A percentile compares a stretch with the other conserved stretches of the same genome.
These are phyloP conservation scores for Acronicta aceris DNA, from an alignment of 2,888 invertebrate genomes.

Conservation along the genomic window DNA sequence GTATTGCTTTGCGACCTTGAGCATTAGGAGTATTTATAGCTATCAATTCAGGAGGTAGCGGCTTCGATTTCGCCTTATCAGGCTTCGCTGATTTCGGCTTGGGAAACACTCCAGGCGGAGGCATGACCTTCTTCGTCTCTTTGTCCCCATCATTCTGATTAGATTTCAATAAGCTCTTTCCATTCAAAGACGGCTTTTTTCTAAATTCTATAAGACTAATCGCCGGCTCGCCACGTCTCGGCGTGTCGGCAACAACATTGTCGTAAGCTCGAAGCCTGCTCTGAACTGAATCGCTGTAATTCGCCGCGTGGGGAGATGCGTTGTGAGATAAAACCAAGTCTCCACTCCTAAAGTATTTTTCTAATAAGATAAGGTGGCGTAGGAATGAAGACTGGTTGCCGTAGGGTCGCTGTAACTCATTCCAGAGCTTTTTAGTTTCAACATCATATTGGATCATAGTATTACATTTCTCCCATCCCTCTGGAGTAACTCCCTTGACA, in stretches of 20 bases:
- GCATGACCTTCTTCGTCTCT: slow-evolving; percentile 75
- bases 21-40: slow-evolving; percentile 88
- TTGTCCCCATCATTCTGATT: slow-evolving; percentile 75
- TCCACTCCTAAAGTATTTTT: slow-evolving; percentile 95
- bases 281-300: slow-evolving; percentile 94
- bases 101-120: slow-evolving; percentile 72
- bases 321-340: slow-evolving; percentile 93
- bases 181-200: slow-evolving; percentile 80
- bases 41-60: slow-evolving; percentile 89
- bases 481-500: slow-evolving; percentile 92
- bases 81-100: slow-evolving; percentile 68
- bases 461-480: slow-evolving; percentile 95
- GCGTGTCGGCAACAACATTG: slow-evolving; percentile 82
- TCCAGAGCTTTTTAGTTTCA: slow-evolving; percentile 95
- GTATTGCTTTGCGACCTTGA: slow-evolving; percentile 82
- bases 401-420: slow-evolving; percentile 95
- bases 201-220: slow-evolving; percentile 83
- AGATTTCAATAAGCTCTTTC: slow-evolving; percentile 82
- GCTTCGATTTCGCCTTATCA: slow-evolving; percentile 75
- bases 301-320: slow-evolving; percentile 93
- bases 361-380: slow-evolving; percentile 93
- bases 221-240: slow-evolving; percentile 70
- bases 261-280: slow-evolving; percentile 94
- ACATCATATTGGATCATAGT: slow-evolving; percentile 94
- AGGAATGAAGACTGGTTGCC: slow-evolving; percentile 96